Conservation (phyloP, 2,888 invertebrate species). For the Heliconius ethilla region DNA sequence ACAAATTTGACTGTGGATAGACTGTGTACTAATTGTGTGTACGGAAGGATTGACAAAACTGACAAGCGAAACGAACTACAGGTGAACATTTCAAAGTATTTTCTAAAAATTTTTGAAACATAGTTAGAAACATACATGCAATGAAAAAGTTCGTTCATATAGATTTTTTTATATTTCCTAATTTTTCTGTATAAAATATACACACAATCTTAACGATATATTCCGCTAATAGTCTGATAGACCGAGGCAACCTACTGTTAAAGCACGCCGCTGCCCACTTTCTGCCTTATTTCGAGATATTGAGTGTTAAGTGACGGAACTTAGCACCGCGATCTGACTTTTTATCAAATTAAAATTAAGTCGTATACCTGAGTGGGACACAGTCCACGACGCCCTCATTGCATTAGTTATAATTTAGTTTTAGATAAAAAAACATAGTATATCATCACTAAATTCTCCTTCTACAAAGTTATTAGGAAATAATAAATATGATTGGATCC, state of each 20-base stretch:
- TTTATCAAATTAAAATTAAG: not conserved
- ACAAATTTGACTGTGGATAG: not conserved
- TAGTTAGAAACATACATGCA: not conserved
- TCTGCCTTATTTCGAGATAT: not conserved
- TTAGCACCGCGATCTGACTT: not conserved
- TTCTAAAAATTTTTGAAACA: not conserved
- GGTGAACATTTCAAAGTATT: not conserved
- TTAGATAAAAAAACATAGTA: not conserved
- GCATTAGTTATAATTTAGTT: too few species aligned
- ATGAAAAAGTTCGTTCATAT: not conserved
- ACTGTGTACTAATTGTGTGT: not conserved
- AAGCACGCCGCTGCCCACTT: not conserved
- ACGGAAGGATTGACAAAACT: not conserved
- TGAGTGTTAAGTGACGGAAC: not conserved
- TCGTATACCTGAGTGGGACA: too few species aligned
- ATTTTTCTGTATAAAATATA: not conserved
- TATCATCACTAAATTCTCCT: not conserved
- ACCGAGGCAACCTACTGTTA: too few species aligned
- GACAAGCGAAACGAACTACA: constrained; percentile 1
- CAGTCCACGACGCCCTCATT: too few species aligned
- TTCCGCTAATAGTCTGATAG: too few species aligned
- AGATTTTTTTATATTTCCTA: not conserved
- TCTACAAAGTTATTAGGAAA: not conserved
- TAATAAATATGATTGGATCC: not conserved
- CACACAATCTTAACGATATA: too few species aligned